A percentile compares a stretch with the other conserved stretches of the same genome.
Evolutionary conservation across 1,140 invertebrate genomes (phyloP).

Genomic region (Rhyacophila brunnea): DNA sequence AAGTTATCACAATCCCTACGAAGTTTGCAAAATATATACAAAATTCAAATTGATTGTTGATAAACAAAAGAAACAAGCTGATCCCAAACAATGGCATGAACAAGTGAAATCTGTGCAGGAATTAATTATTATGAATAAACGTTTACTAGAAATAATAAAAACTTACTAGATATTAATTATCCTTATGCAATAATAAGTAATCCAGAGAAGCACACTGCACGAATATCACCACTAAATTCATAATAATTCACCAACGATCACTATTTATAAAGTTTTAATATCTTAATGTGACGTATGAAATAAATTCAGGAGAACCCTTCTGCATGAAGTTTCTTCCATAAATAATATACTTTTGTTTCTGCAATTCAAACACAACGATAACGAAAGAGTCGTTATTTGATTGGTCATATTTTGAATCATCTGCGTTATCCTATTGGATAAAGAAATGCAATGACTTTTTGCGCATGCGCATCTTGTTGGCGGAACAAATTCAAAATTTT

Average conservation of each 20-base stretch:
- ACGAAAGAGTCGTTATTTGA: not conserved
- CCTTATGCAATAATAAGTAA: no score
- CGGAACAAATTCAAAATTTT: slow-evolving; percentile 1
- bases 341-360: no score
- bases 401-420: slow-evolving; percentile 11
- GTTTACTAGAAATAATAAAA: no score
- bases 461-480: slow-evolving; percentile 5
- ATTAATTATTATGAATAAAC: no score
- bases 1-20: no score
- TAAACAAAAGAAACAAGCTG: no score
- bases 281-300: not conserved
- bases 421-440: not conserved
- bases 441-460: not conserved
- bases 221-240: not conserved
- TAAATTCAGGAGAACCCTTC: slow-evolving; percentile 4
- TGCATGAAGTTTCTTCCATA: slow-evolving; percentile 25
- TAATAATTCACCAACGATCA: not conserved
- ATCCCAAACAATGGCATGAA: no score
- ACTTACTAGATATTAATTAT: no score
- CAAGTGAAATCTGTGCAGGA: no score
- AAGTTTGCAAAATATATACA: no score
- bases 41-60: no score
- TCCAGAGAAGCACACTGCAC: not conserved
- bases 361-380: slow-evolving; percentile 21
- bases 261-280: slow-evolving; percentile 17